A percentile compares a stretch with the other conserved stretches of the same genome.
phyloP scores from a whole-genome alignment of 2,888 invertebrate species.

The Epinotia nisella region DNA sequence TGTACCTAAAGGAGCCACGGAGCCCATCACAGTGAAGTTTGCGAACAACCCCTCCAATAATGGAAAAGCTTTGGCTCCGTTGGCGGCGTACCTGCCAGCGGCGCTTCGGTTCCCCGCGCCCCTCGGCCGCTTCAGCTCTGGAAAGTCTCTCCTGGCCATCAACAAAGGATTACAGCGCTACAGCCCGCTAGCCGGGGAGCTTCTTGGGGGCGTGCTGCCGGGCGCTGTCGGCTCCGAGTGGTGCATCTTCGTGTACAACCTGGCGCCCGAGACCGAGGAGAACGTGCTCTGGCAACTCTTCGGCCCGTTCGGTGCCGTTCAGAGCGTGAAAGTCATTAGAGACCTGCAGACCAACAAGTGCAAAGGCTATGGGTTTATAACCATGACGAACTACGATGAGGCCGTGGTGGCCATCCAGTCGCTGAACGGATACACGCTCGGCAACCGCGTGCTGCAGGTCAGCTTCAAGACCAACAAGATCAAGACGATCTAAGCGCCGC shows the following conservation, averaged over 20 bases:
- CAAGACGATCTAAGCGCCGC: conserved; percentile 86
- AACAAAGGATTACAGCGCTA: conserved; percentile 90
- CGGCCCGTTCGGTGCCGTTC: conserved; percentile 97
- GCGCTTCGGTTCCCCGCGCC: conserved; percentile 86
- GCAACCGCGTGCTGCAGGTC: conserved; percentile 95
- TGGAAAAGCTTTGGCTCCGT: conserved; percentile 91
- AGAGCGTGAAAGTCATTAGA: conserved; percentile 96
- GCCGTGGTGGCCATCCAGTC: conserved; percentile 96
- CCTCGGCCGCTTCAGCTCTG: conserved; percentile 91
- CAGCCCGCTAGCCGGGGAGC: conserved; percentile 94
- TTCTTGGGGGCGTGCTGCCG: conserved; percentile 91
- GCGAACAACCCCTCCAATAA: conserved; percentile 96
- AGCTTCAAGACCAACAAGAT: conserved; percentile 95
- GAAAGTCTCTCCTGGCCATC: conserved; percentile 95
- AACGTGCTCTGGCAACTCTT: conserved; percentile 98
- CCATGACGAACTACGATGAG: conserved; percentile 98
- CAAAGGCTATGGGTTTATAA: conserved; percentile 97
- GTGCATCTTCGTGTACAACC: conserved; percentile 98
- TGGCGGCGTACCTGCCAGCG: conserved; percentile 93
- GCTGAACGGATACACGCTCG: conserved; percentile 95
- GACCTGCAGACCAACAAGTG: conserved; percentile 97
- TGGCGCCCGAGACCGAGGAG: conserved; percentile 98
- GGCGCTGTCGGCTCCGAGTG: conserved; percentile 90
- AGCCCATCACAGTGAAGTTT: conserved; percentile 97
- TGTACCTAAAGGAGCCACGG: conserved; percentile 93